phyloP scores from a whole-genome alignment of 2,113 vertebrate species.

The Ptychochromis oligacanthus region DNA sequence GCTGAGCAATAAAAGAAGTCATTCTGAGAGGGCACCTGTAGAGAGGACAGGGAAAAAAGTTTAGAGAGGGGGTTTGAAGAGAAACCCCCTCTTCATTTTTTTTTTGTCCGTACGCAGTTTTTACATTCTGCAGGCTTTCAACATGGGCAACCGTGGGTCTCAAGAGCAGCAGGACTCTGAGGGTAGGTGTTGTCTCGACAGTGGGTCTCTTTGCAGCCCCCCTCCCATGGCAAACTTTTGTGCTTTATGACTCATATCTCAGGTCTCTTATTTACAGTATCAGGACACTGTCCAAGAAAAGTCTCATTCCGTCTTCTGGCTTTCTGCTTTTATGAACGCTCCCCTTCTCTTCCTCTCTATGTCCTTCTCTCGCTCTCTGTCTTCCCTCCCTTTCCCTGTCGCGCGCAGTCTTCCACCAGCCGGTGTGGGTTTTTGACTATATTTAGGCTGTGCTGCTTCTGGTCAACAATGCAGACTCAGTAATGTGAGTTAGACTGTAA shows the following conservation, averaged over 20 bases:
- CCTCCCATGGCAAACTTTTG: background rate
- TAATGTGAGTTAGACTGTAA: conserved; percentile 82
- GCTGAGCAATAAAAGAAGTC: conserved; percentile 48
- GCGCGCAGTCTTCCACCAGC: conserved; percentile 46
- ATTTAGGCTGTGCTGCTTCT: conserved; percentile 85
- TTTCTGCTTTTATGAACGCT: conserved; percentile 46
- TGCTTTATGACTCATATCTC: conserved; percentile 35
- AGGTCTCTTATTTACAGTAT: conserved; percentile 48
- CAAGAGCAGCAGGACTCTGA: conserved; percentile 66
- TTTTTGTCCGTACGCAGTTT: background rate
- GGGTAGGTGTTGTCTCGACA: conserved; percentile 69
- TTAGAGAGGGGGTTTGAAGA: conserved; percentile 56
- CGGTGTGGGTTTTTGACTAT: conserved; percentile 82
- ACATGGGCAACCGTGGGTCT: conserved; percentile 81
- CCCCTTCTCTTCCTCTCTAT: conserved; percentile 18
- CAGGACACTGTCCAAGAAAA: conserved; percentile 43
- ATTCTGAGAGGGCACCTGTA: conserved; percentile 68
- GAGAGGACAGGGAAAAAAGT: conserved; percentile 56
- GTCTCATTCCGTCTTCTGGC: conserved; percentile 23
- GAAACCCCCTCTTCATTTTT: conserved; percentile 37
- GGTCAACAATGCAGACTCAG: conserved; percentile 81
- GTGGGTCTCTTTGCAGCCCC: conserved; percentile 16
- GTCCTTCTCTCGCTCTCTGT: conserved; percentile 13
- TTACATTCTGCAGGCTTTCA: conserved; percentile 23
- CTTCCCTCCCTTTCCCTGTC: conserved; percentile 38